phyloP scores from a whole-genome alignment of 1,140 invertebrate species.

The Drosophila gunungcola region DNA sequence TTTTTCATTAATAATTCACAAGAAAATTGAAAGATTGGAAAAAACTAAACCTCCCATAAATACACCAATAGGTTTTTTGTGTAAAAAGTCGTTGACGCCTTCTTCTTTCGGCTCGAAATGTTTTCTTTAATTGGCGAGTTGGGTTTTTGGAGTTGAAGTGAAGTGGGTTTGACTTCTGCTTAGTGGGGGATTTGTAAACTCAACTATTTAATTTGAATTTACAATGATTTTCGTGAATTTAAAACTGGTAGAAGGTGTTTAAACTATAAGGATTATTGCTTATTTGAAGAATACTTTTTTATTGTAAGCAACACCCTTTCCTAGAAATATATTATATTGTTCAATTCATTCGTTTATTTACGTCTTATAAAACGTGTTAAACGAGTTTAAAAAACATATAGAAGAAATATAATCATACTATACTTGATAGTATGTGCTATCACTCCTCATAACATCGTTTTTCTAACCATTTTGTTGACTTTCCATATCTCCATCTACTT shows the following conservation, averaged over 20 bases:
- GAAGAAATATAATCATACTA: no score
- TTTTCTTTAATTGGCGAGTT: constrained; percentile 55
- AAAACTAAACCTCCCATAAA: constrained; percentile 50
- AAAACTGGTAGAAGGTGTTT: no score
- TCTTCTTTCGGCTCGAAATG: constrained; percentile 13
- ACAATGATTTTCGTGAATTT: neutral
- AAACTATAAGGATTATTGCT: no score
- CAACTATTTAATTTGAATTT: neutral
- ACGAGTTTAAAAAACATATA: no score
- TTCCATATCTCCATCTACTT: constrained; percentile 47
- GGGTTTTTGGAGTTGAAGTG: constrained; percentile 4
- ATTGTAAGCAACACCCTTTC: no score
- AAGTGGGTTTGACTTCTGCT: constrained; percentile 29
- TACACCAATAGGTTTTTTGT: constrained; percentile 9
- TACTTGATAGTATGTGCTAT: no score
- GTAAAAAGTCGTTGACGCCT: constrained; percentile 34
- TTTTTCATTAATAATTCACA: constrained; percentile 80
- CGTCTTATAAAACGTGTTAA: no score
- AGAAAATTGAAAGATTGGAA: constrained; percentile 59
- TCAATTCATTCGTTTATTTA: no score
- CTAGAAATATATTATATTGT: no score
- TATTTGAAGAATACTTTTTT: no score
- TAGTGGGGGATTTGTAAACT: neutral
- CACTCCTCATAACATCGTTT: no score
- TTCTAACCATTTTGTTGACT: neutral